Percentiles rank a stretch among this genome's conserved stretches.
phyloP scores from a whole-genome alignment of 2,888 invertebrate species.

The Ophioninae sp. region DNA sequence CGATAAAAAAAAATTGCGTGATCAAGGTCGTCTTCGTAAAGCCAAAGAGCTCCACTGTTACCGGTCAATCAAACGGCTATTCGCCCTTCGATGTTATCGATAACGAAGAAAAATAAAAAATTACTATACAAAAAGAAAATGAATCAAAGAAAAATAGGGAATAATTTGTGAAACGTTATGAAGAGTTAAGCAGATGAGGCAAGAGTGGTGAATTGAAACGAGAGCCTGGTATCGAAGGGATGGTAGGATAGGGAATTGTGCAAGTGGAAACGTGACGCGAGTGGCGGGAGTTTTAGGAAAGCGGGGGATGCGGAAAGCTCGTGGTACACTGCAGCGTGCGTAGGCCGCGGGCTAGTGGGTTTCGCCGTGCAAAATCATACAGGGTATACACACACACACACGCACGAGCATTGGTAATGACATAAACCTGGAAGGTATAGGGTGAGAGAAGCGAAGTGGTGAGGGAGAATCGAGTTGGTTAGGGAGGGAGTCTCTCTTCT shows the following conservation, averaged over 20 bases:
- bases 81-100: too few relatives aligned
- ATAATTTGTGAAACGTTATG: too few relatives aligned
- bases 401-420: constrained; percentile 73
- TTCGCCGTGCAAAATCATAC: constrained; percentile 23
- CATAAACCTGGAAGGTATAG: constrained; percentile 67
- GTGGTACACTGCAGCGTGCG: constrained; percentile 36
- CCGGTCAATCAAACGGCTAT: too few relatives aligned
- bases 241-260: constrained; percentile 26
- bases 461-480: constrained; percentile 22
- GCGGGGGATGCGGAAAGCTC: constrained; percentile 43
- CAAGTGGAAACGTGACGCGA: constrained; percentile 43
- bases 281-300: constrained; percentile 30
- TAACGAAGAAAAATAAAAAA: too few relatives aligned
- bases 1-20: too few relatives aligned
- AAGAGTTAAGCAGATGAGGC: constrained; percentile 44
- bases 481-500: constrained; percentile 5
- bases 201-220: constrained; percentile 2
- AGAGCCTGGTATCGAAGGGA: constrained; percentile 13
- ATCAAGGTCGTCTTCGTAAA: too few relatives aligned
- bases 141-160: too few relatives aligned
- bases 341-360: constrained; percentile 29
- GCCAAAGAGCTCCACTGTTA: too few relatives aligned
- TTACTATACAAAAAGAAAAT: too few relatives aligned
- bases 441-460: constrained; percentile 39
- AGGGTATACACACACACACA: too few relatives aligned